Base-by-base conservation (phyloP, 2,888 invertebrate genomes). In the Chirona hameri region DNA sequence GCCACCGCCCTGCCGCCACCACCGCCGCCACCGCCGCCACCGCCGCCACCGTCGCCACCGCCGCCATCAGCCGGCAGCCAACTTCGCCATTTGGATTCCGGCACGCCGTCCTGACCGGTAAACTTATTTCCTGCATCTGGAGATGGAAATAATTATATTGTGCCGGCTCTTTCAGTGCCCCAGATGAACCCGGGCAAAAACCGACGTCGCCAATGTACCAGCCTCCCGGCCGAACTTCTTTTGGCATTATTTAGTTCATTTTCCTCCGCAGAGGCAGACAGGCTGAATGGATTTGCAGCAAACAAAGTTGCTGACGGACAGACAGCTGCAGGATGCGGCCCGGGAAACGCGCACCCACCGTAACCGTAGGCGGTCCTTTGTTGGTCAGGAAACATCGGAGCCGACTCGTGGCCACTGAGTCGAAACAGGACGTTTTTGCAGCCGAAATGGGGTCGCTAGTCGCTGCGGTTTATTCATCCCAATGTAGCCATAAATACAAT, bases 211-310 rank as follows among this genome's bases (percentile, higher is more conserved):
- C 52, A 9, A 52, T 72, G 72, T 72, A 27, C 3, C 18, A 27
- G 18, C 18, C 10, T 72, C 3, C 31, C 65, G 10, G 0, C 72
- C 18, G 31, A 72, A 72, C 31, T 72, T 72, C 31, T 72, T 72
- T 27, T 72, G 72, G 31, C 31, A 72, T 72, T 72, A 72, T 72
- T 72, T 72, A 72, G 72, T 72, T 72, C 31, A 72, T 72, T 72
- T 72, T 72, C 72, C 72, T 72, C 15, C 15, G 18, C 4, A 31
- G 72, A 72, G 15, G 72, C 72, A 31, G 72, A 72, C 72, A 72
- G 18, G 18, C 72, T 72, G 72, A 72, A 72, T 27, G 72, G 72
- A 72, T 72, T 72, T 72, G 72, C 72, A 31, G 72, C 72, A 72
- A 72, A 72, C 72, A 72, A 31, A 31, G 72, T 72, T 72, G 72